phyloP scores from a whole-genome alignment of 2,888 invertebrate genomes.

The Oxycera nigricornis region DNA sequence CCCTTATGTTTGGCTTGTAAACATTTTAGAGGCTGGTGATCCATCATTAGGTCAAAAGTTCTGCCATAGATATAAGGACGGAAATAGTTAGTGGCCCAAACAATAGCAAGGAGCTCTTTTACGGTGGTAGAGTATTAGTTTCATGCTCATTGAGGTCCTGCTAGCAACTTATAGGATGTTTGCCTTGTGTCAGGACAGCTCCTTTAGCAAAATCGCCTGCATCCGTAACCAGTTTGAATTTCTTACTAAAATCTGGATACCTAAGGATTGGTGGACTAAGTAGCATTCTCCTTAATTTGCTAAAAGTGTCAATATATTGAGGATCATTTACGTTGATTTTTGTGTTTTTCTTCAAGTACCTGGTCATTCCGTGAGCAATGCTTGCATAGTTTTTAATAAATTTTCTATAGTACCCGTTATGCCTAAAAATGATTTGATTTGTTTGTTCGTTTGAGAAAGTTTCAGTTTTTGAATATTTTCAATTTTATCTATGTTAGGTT shows the following conservation, averaged over 20 bases:
- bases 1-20: slow-evolving; percentile 30
- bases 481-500: no score
- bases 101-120: slow-evolving; percentile 37
- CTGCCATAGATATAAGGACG: slow-evolving; percentile 42
- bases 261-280: slow-evolving; percentile 39
- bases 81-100: slow-evolving; percentile 40
- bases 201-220: slow-evolving; percentile 27
- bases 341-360: slow-evolving; percentile 39
- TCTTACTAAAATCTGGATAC: slow-evolving; percentile 46
- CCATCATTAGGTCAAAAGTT: no score
- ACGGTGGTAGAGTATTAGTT: slow-evolving; percentile 23
- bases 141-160: slow-evolving; percentile 29
- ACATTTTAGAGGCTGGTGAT: slow-evolving; percentile 34
- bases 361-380: slow-evolving; percentile 41
- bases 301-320: slow-evolving; percentile 29
- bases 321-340: slow-evolving; percentile 24
- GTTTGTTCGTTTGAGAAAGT: no score
- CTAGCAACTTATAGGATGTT: slow-evolving; percentile 20
- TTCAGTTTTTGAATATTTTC: no score
- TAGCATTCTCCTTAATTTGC: slow-evolving; percentile 45
- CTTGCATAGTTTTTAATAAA: slow-evolving; percentile 48
- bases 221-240: slow-evolving; percentile 45
- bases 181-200: slow-evolving; percentile 2
- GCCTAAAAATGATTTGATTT: no score
- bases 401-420: no score